These are phyloP conservation scores for Lindbergichthys nudifrons DNA, from an alignment of 2,797 vertebrate species.

Conservation along the genomic window DNA sequence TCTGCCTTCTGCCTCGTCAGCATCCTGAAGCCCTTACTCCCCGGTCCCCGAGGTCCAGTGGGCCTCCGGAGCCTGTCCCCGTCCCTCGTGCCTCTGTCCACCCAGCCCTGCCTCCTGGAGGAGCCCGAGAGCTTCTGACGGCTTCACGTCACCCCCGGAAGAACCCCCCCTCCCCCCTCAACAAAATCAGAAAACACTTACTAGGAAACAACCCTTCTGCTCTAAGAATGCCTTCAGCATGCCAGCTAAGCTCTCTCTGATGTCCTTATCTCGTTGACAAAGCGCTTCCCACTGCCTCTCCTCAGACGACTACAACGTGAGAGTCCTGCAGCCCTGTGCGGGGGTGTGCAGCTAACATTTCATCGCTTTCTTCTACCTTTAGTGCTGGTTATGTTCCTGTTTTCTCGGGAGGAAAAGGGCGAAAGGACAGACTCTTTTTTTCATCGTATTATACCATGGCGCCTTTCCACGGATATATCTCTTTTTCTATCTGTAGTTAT, in stretches of 20 bases:
- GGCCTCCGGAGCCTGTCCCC: constrained; percentile 90
- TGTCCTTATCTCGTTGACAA: constrained; percentile 75
- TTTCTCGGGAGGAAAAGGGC: constrained; percentile 55
- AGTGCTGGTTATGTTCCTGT: constrained; percentile 67
- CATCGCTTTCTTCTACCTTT: constrained; percentile 74
- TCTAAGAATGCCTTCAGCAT: constrained; percentile 79
- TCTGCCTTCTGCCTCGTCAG: constrained; percentile 99
- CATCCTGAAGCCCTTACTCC: constrained; percentile 97
- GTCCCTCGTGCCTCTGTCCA: constrained; percentile 89
- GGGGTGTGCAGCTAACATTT: constrained; percentile 62
- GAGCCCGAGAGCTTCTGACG: constrained; percentile 92
- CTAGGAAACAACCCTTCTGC: constrained; percentile 54
- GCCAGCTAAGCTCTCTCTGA: constrained; percentile 79
- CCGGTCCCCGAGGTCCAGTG: constrained; percentile 82
- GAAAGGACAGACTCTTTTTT: constrained; percentile 71
- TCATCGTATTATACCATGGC: constrained; percentile 83
- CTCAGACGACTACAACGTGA: constrained; percentile 55
- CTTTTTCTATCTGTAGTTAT: constrained; percentile 79
- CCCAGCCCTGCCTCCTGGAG: constrained; percentile 91
- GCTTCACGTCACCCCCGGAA: not conserved
- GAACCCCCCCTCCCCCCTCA: not conserved
- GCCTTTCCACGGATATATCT: constrained; percentile 85
- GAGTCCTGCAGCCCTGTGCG: constrained; percentile 51
- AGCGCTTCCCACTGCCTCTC: constrained; percentile 81
- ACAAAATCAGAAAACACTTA: constrained; percentile 54